phyloP scores from a whole-genome alignment of 2,888 invertebrate species.

The Asteroscopus sphinx region DNA sequence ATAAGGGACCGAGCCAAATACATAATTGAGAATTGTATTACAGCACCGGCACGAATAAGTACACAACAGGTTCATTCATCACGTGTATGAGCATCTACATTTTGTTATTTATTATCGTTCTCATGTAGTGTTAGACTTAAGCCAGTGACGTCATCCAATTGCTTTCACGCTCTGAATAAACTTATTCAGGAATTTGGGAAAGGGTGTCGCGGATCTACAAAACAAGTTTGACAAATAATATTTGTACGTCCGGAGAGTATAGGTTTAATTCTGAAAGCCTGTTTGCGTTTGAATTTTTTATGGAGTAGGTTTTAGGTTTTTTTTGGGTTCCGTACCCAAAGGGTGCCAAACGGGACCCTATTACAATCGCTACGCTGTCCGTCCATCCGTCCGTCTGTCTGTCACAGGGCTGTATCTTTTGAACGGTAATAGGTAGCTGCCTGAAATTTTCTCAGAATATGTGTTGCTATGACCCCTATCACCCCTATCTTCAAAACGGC shows the following conservation, averaged over 20 bases:
- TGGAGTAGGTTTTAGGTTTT: slow-evolving; percentile 13
- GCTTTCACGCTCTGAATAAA: slow-evolving; percentile 42
- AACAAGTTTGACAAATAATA: slow-evolving; percentile 34
- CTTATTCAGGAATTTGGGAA: slow-evolving; percentile 41
- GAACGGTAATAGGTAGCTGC: no score
- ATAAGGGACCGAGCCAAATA: slow-evolving; percentile 24
- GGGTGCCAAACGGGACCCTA: no score
- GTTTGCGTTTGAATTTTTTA: slow-evolving; percentile 18
- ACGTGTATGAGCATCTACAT: slow-evolving; percentile 23
- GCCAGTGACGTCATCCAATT: slow-evolving; percentile 42
- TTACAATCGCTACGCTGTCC: no score
- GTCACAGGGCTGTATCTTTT: no score
- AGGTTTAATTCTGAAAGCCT: slow-evolving; percentile 6
- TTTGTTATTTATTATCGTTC: slow-evolving; percentile 33
- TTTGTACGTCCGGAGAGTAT: slow-evolving; percentile 24
- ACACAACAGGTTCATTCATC: slow-evolving; percentile 51
- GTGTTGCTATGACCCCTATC: no score
- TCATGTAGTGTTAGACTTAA: slow-evolving; percentile 18
- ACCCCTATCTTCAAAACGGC: no score
- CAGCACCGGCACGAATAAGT: slow-evolving; percentile 9
- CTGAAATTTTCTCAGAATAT: no score
- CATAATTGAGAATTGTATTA: slow-evolving; percentile 28
- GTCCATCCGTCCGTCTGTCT: no score
- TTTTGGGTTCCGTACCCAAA: background rate
- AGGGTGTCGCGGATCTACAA: slow-evolving; percentile 28